These are phyloP conservation scores for Stomatorhinus walkeri DNA, from an alignment of 2,797 vertebrate species.

Conservation along the genomic window DNA sequence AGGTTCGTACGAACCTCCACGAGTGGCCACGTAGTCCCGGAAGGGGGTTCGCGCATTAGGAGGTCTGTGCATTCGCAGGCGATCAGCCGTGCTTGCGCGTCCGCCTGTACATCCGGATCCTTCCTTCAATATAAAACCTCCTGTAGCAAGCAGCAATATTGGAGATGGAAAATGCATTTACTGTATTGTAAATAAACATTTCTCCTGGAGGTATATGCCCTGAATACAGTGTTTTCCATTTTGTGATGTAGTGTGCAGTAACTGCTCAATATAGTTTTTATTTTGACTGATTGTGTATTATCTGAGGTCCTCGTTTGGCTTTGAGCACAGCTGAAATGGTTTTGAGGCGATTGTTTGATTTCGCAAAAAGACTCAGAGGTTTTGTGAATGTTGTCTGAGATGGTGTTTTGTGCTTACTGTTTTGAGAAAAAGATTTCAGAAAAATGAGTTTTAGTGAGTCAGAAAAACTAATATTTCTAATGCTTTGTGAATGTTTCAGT, in stretches of 20 bases:
- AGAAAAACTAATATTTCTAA: background rate
- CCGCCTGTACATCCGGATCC: too few relatives aligned
- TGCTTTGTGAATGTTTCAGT: too few relatives aligned
- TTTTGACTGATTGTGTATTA: background rate
- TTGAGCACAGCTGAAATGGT: background rate
- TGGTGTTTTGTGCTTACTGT: background rate
- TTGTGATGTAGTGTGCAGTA: background rate
- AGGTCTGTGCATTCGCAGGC: too few relatives aligned
- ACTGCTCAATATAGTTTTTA: background rate
- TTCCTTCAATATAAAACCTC: too few relatives aligned
- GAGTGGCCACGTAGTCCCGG: too few relatives aligned
- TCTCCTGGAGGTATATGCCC: background rate
- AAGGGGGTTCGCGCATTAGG: too few relatives aligned
- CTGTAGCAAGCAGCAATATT: too few relatives aligned
- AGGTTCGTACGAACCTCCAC: too few relatives aligned
- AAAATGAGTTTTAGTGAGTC: background rate
- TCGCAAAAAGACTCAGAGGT: background rate
- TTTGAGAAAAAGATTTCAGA: background rate
- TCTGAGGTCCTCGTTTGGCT: background rate
- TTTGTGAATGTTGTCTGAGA: background rate
- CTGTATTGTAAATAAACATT: background rate
- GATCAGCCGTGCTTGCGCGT: too few relatives aligned
- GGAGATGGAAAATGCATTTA: background rate
- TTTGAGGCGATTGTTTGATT: background rate
- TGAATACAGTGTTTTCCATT: background rate